Evolutionary conservation across 2,797 vertebrate genomes (phyloP), one percentile per base, ranked within the genome.

Genomic region (Gila robusta): DNA sequence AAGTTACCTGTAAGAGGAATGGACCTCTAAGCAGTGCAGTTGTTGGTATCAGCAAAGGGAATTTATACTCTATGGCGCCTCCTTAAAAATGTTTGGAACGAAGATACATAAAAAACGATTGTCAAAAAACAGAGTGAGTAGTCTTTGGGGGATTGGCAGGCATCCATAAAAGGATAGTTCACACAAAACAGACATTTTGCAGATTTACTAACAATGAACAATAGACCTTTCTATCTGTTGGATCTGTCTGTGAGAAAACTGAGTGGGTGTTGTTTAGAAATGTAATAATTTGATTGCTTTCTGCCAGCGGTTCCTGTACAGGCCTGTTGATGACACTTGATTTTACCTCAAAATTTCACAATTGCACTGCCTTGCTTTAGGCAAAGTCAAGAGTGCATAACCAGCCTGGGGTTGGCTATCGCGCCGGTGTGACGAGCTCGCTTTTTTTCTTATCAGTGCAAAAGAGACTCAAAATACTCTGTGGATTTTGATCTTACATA

Each of bases 361-460:
- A 69, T 19, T 37, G 16, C 17, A 37, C 32, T 37, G 32, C 66
- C 8, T 69, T 69, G 32, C 9, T 69, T 37, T 37, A 37, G 8
- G 10, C 66, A 21, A 69, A 4, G 94, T 32, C 32, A 32, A 32
- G 32, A 32, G 32, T 32, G 32, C 32, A 32, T 32, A 32, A n/a
- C n/a, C n/a, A n/a, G n/a, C n/a, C n/a, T n/a, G n/a, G n/a, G n/a
- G n/a, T n/a, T n/a, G n/a, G n/a, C n/a, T n/a, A n/a, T n/a, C n/a
- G n/a, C n/a, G n/a, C n/a, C n/a, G n/a, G n/a, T n/a, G n/a, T n/a
- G n/a, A n/a, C n/a, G n/a, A n/a, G n/a, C n/a, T n/a, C n/a, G n/a
- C n/a, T n/a, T n/a, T n/a, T n/a, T n/a, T n/a, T n/a, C n/a, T n/a
- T n/a, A n/a, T n/a, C n/a, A n/a, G n/a, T n/a, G n/a, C n/a, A n/a